Evolutionary conservation across 30 jellyfish, hydroid and myxozoan genomes (phyloP), one percentile per base, ranked within the genome.

Genomic region (Calvadosia cruxmelitensis): DNA sequence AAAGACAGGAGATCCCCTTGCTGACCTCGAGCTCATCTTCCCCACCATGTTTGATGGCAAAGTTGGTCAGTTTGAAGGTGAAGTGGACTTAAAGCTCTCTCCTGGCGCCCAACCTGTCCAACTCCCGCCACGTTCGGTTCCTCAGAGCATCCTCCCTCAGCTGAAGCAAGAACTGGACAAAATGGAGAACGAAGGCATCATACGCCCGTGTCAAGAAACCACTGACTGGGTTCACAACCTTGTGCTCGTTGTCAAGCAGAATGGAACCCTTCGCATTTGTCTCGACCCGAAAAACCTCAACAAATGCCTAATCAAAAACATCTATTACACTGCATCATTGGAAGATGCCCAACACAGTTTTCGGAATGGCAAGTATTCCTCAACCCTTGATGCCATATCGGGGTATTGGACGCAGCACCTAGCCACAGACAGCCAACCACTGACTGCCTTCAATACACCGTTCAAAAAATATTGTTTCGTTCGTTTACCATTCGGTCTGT

Each of bases 321-420:
- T 51, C 34, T 76, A 71, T 31, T 71, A 52, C 81, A 71, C 81
- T 27, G 81, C 76, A 24, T 50, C 76, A 27, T 71, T 76, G 81
- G 76, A 71, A 31, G 81, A 71, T 71, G 79, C 76, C 31, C 81
- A 71, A 52, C 34, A 63, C 63, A 71, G 78, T 33, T 71, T 71
- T 71, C 31, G 50, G 24, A 53, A 33, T 27, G 81, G 62, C 33
- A 32, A 63, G 31, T 71, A 3, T 63, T 71, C 52, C 81, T 71
- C 81, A 27, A 71, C 81, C 20, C 76, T 71, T 50, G 81, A 10
- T 52, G 81, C 81, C 20, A 71, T 50, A 33, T 23, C 61, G 51
- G 81, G 76, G 23, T 71, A 71, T 48, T 71, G 81, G 81, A 71
- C 81, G 31, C 68, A 30, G 65, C 26, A 33, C 49, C 74, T 50